A percentile compares a stretch with the other conserved stretches of the same genome.
These are phyloP conservation scores for Dipodomys stephensi DNA, from an alignment of 2,113 vertebrate genomes.

Conservation along the genomic window DNA sequence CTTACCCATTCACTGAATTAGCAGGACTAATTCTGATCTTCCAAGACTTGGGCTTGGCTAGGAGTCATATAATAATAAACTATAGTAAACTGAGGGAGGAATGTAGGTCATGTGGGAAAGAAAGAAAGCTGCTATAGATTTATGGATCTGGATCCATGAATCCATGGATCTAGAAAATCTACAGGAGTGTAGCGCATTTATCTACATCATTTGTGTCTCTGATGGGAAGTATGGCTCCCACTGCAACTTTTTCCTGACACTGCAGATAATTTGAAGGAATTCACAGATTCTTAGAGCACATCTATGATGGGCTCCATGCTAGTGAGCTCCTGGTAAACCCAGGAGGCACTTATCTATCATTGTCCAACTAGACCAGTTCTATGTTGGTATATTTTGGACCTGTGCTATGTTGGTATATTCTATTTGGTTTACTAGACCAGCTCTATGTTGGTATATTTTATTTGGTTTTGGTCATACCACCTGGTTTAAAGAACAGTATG, in stretches of 20 bases:
- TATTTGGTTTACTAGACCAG: not conserved
- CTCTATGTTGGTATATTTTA: not conserved
- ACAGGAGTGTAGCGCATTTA: no score
- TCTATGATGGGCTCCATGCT: not conserved
- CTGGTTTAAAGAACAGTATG: conserved; percentile 16
- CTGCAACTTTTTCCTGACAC: not conserved
- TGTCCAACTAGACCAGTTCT: not conserved
- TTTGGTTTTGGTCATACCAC: not conserved
- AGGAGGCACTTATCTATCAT: not conserved
- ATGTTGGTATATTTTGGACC: not conserved
- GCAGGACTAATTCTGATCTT: not conserved
- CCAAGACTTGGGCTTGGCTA: not conserved
- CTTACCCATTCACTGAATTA: not conserved
- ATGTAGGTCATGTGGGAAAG: not conserved
- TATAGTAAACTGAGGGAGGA: not conserved
- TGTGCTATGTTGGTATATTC: no score
- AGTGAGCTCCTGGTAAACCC: not conserved
- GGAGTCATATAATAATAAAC: not conserved
- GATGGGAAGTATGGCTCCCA: not conserved
- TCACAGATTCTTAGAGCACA: not conserved
- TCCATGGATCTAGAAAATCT: no score
- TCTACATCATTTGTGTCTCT: not conserved
- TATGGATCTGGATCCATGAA: not conserved
- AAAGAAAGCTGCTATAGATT: not conserved
- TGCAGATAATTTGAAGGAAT: not conserved